Percentiles rank a stretch among this genome's conserved stretches.
Conservation (phyloP, 1,140 invertebrate genomes). For the Steinernema feltiae region DNA sequence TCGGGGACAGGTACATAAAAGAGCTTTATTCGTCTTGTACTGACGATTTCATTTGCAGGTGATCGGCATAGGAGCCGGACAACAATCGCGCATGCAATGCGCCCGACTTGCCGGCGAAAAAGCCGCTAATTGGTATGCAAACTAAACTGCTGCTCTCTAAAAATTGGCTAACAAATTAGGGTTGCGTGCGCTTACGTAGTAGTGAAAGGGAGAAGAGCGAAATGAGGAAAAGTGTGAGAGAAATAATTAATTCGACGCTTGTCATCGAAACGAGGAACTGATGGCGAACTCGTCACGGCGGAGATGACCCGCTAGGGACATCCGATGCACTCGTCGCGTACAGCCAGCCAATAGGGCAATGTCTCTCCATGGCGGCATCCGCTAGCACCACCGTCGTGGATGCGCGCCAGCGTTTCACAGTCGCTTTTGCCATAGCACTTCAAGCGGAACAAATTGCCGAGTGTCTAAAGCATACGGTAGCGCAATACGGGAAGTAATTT, state of each 20-base stretch:
- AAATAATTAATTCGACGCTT: constrained; percentile 1
- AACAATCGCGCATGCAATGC: constrained; percentile 94
- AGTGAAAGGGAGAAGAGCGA: neutral
- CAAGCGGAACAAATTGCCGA: constrained; percentile 50
- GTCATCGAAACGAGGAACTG: constrained; percentile 1
- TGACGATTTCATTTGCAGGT: constrained; percentile 62
- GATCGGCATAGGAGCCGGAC: constrained; percentile 91
- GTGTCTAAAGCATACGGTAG: constrained; percentile 38
- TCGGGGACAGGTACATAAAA: constrained; percentile 69
- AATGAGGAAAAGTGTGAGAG: neutral
- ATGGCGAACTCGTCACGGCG: neutral
- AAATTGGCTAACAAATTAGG: neutral
- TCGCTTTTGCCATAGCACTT: constrained; percentile 58
- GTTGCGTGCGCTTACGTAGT: neutral
- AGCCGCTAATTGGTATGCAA: constrained; percentile 82
- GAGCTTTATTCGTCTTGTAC: neutral
- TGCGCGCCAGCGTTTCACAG: constrained; percentile 58
- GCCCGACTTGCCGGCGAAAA: constrained; percentile 92
- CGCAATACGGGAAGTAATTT: no score
- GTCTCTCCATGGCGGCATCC: constrained; percentile 57
- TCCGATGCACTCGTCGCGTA: constrained; percentile 37
- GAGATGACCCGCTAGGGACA: neutral
- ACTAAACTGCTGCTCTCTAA: neutral
- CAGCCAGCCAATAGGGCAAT: constrained; percentile 54
- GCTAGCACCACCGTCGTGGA: constrained; percentile 60